A percentile compares a stretch with the other conserved stretches of the same genome.
Conservation (phyloP, 2,113 vertebrate genomes). For the Empidonax alnorum region DNA sequence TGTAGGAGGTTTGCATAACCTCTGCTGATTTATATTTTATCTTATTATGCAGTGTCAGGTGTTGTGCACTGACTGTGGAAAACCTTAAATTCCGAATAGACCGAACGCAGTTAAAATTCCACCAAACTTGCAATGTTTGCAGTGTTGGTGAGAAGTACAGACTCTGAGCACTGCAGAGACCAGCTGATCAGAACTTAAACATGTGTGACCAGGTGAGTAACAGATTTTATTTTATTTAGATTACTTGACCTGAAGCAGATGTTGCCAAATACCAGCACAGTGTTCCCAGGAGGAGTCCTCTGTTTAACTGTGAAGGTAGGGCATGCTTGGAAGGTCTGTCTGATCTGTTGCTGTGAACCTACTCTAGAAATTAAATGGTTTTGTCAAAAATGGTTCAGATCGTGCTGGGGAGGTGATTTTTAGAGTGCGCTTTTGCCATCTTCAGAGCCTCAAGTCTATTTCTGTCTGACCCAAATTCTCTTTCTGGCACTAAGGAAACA, state of each 20-base stretch:
- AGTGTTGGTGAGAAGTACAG: constrained; percentile 75
- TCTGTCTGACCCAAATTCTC: neutral
- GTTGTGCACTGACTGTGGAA: constrained; percentile 84
- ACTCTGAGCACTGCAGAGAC: constrained; percentile 77
- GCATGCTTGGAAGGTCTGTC: neutral
- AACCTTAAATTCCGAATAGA: constrained; percentile 75
- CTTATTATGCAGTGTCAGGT: constrained; percentile 67
- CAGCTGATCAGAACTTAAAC: constrained; percentile 69
- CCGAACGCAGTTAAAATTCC: constrained; percentile 79
- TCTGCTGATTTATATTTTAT: neutral
- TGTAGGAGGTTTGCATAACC: neutral
- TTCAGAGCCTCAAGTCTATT: neutral
- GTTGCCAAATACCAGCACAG: neutral
- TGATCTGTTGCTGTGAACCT: neutral
- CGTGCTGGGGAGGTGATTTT: neutral
- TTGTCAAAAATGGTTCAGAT: neutral
- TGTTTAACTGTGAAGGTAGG: neutral
- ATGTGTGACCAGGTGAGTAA: constrained; percentile 73
- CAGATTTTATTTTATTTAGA: neutral
- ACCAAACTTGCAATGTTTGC: constrained; percentile 56
- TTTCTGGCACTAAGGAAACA: neutral
- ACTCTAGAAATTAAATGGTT: neutral
- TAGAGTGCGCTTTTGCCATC: neutral
- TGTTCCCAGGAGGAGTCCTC: neutral
- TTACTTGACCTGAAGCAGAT: neutral